Evolutionary conservation across 1,140 invertebrate genomes (phyloP), one percentile per base, ranked within the genome.

Genomic region (Atta cephalotes): DNA sequence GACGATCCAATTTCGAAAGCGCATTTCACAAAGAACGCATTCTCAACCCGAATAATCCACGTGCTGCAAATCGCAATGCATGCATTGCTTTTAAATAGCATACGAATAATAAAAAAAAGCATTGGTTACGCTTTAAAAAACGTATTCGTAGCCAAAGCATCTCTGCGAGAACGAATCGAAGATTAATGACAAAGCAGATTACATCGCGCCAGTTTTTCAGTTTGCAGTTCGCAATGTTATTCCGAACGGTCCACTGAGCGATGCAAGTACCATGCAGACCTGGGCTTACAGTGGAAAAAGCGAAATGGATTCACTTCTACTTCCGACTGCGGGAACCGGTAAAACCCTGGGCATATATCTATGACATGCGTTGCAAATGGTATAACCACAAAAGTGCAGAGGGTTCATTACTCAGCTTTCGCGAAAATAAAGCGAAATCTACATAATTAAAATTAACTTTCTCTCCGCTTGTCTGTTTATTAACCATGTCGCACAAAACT

Each of bases 361-460:
- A 62, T 74, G 70, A 76, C 70, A 76, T 63, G 79, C 70, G 70
- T 84, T 84, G 68, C 80, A 84, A 84, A 84, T 84, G 70, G 72
- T 76, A 63, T 74, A 62, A 74, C 80, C 70, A 35, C 70, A 76
- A 84, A 84, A 81, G 78, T 86, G 49, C 68, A n/a, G 28, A 56
- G 53, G 65, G 65, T 86, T 79, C 78, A 66, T 70, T 70, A 81
- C 49, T 86, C 78, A 68, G 65, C 25, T 79, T 31, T 81, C 77
- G 56, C 25, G 70, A 84, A 84, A 84, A 76, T 84, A 84, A 74
- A 84, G 58, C 70, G 53, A n/a, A 76, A 84, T 84, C 53, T 76
- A n/a, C 70, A 76, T 76, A 76, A 84, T 84, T 76, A 84, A 76
- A 84, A 84, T 84, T 76, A 76, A 84, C 80, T 84, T 84, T 84